Percentiles rank a stretch among this genome's conserved stretches.
Conservation (phyloP, 2,797 vertebrate species). For the Halcyon smyrnensis region DNA sequence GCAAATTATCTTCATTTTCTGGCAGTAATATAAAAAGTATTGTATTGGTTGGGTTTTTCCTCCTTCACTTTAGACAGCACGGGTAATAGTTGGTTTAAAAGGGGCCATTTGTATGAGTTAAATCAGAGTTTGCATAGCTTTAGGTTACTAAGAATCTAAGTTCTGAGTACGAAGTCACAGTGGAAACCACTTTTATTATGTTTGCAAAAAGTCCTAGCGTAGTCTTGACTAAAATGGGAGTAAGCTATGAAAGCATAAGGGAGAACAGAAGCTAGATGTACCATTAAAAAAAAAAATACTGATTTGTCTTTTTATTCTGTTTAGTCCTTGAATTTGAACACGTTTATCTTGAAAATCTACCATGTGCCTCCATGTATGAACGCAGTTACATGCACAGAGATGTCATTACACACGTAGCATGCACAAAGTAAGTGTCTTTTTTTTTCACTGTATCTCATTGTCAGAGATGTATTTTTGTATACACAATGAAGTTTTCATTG, state of each 20-base stretch:
- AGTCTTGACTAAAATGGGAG: background rate
- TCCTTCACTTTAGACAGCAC: background rate
- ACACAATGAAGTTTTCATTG: background rate
- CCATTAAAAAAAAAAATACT: background rate
- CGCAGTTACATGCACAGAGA: conserved; percentile 99
- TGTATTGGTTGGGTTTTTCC: background rate
- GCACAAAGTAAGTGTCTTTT: conserved; percentile 88
- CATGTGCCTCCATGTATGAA: conserved; percentile 95
- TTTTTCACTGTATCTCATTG: background rate
- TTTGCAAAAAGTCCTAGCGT: background rate
- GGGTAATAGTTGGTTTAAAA: background rate
- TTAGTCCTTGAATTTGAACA: conserved; percentile 93
- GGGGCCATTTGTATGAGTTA: fast-evolving
- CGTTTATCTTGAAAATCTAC: conserved; percentile 94
- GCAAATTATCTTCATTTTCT: background rate
- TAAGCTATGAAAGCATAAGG: background rate
- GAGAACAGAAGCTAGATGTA: background rate
- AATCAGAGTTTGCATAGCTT: background rate
- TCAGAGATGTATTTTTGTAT: background rate
- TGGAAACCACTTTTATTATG: background rate
- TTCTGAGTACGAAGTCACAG: background rate
- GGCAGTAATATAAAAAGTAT: background rate
- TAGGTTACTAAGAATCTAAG: background rate
- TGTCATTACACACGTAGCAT: conserved; percentile 92
- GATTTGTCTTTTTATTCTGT: background rate